phyloP scores from a whole-genome alignment of 2,888 invertebrate species.

The Drosophila atroscutellata region DNA sequence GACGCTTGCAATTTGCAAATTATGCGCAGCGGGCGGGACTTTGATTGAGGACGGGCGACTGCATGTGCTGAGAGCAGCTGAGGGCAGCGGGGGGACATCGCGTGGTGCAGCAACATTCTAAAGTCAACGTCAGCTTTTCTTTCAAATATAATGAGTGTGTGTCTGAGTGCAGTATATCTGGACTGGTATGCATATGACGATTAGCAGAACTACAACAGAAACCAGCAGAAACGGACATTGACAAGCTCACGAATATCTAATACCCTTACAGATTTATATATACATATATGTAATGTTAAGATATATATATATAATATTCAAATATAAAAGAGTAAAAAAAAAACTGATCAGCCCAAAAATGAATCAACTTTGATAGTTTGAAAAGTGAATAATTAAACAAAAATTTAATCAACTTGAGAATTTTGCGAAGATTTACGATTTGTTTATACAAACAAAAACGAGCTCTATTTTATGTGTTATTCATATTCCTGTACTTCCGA shows the following conservation, averaged over 20 bases:
- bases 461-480: not conserved
- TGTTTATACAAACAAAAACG: not conserved
- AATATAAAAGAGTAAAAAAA: too few relatives aligned
- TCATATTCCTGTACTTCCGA: not conserved
- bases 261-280: not conserved
- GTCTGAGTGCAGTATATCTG: conserved; percentile 9
- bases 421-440: not conserved
- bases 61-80: not conserved
- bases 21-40: conserved; percentile 65
- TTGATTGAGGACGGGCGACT: conserved; percentile 37
- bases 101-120: conserved; percentile 75
- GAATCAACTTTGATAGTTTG: not conserved
- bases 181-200: conserved; percentile 55
- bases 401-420: not conserved
- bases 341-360: not conserved
- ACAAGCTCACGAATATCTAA: not conserved
- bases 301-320: too few relatives aligned
- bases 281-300: not conserved
- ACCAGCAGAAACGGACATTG: not conserved
- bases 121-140: conserved; percentile 66
- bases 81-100: conserved; percentile 16
- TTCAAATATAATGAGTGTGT: conserved; percentile 23
- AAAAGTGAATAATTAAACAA: not conserved
- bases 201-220: conserved; percentile 27
- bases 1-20: conserved; percentile 75